phyloP scores from a whole-genome alignment of 1,140 invertebrate genomes.

The Cherax quadricarinatus region DNA sequence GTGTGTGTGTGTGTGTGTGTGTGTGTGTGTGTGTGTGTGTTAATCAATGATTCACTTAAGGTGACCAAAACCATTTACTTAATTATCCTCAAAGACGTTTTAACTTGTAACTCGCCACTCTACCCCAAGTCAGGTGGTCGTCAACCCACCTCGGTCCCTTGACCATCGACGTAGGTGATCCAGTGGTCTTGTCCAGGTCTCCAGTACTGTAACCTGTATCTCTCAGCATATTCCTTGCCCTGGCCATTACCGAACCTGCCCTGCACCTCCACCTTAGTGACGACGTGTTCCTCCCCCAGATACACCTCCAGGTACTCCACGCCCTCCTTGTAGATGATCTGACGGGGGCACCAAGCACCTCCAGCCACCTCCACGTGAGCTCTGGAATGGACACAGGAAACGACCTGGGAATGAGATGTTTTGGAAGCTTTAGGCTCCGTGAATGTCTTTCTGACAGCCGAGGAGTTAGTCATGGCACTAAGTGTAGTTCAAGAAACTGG shows the following conservation, averaged over 20 bases:
- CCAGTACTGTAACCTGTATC: slow-evolving; percentile 92
- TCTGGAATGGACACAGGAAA: slow-evolving; percentile 78
- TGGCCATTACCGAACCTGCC: slow-evolving; percentile 95
- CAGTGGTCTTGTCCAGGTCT: slow-evolving; percentile 77
- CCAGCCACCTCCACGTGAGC: slow-evolving; percentile 90
- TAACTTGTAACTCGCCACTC: too few species aligned
- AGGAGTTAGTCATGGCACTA: too few species aligned
- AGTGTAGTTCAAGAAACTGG: too few species aligned
- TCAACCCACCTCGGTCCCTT: slow-evolving; percentile 48
- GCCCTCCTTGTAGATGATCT: slow-evolving; percentile 78
- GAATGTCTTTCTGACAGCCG: too few species aligned
- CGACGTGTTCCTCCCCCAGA: slow-evolving; percentile 85
- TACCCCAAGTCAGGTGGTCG: too few species aligned
- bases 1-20: too few species aligned
- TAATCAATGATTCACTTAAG: too few species aligned
- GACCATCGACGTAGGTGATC: slow-evolving; percentile 52
- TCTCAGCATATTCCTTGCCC: slow-evolving; percentile 91
- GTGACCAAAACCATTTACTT: too few species aligned
- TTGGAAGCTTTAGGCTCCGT: too few species aligned
- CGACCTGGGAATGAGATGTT: not conserved
- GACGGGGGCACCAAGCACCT: slow-evolving; percentile 95
- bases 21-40: too few species aligned
- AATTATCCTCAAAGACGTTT: too few species aligned
- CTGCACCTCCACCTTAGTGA: slow-evolving; percentile 93
- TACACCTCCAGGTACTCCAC: slow-evolving; percentile 89